Base-by-base conservation (phyloP, 2,113 vertebrate species). In the Pardalotus punctatus region DNA sequence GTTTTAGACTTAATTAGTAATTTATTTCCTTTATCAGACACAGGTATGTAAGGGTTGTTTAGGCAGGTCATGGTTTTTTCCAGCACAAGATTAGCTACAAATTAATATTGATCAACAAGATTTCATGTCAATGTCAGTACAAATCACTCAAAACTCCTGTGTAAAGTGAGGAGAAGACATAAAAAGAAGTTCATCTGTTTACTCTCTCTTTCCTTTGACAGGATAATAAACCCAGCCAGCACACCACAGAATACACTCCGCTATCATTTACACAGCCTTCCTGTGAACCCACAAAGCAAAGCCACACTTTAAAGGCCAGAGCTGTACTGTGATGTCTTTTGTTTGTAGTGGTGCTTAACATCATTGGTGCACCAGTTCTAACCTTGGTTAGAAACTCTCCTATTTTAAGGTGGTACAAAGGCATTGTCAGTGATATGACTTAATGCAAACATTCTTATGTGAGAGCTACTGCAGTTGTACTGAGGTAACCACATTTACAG, bases 401-500 rank as follows among this genome's bases (percentile, higher is more conserved):
- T 48, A 10, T 80, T 76, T 86, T 79, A 57, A 53, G 25, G n/a
- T 5, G 36, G 31, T 19, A 21, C 50, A 74, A 57, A 81, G 38
- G 35, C 33, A 57, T 48, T 79, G 67, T 45, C 57, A 72, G 36
- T 2, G 8, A 14, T 20, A 40, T 14, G 28, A 45, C 42, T 62
- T 27, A 12, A 20, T 15, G 17, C 31, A 51, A 11, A 43, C 1
- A 0, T 40, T 88, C 70, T 54, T 24, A 56, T 1, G 1, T 61
- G 48, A 61, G 38, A 85, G 31, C 20, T 42, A 2, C 28, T 29
- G 36, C 10, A 50, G 45, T 12, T 56, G 9, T 36, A 61, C 18
- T 23, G 12, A 79, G 19, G 38, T 35, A 48, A 72, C 35, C 0
- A 0, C 0, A 8, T 36, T 22, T 10, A 62, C 31, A 17, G 21